A percentile compares a stretch with the other conserved stretches of the same genome.
These are phyloP conservation scores for Pogonus chalceus DNA, from an alignment of 1,140 invertebrate genomes.

Conservation along the genomic window DNA sequence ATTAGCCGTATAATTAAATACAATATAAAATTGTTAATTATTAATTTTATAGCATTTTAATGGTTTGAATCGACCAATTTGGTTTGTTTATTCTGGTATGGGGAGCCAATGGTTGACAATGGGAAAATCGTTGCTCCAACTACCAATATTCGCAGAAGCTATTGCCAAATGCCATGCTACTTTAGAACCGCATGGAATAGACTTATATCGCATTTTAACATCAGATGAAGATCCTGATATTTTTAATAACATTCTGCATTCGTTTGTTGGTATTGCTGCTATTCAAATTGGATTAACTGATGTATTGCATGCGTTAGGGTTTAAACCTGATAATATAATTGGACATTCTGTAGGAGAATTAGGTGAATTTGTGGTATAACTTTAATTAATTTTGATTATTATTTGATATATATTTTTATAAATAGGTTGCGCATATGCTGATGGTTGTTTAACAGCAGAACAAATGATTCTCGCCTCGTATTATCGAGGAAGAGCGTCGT, in stretches of 20 bases:
- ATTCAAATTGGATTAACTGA: constrained; percentile 82
- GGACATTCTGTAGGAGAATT: constrained; percentile 82
- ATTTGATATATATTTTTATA: too few relatives aligned
- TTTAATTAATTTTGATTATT: too few relatives aligned
- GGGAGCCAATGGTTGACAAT: constrained; percentile 60
- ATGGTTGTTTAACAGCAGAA: constrained; percentile 72
- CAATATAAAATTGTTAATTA: constrained; percentile 46
- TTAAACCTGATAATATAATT: constrained; percentile 74
- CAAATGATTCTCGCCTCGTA: constrained; percentile 77
- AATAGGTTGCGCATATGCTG: constrained; percentile 85
- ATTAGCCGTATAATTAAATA: constrained; percentile 16
- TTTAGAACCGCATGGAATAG: constrained; percentile 61
- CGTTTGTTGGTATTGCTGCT: constrained; percentile 85
- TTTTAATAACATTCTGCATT: constrained; percentile 75
- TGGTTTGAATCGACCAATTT: constrained; percentile 35
- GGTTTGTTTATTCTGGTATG: constrained; percentile 62
- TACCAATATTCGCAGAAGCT: constrained; percentile 55
- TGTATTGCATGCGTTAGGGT: constrained; percentile 54
- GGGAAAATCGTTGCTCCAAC: constrained; percentile 47
- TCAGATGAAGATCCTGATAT: constrained; percentile 55
- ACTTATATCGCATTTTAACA: constrained; percentile 71
- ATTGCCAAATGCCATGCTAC: constrained; percentile 59
- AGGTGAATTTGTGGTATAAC: too few relatives aligned
- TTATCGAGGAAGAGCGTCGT: constrained; percentile 72
- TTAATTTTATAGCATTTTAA: constrained; percentile 41